These are phyloP conservation scores for Lasioglossum zephyrum DNA, from an alignment of 2,888 invertebrate genomes.

Conservation along the genomic window DNA sequence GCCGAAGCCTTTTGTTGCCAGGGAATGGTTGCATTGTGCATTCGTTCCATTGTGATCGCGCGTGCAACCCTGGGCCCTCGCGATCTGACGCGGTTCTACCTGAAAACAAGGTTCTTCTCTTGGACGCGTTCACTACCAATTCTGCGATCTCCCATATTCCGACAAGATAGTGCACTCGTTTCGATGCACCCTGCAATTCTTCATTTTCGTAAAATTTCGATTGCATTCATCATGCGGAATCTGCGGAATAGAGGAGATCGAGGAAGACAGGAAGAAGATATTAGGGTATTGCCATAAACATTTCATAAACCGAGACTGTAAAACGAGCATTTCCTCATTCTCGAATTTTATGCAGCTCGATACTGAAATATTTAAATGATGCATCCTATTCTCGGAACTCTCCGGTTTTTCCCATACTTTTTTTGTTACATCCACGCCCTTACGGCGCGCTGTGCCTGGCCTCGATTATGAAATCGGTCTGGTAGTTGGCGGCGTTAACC, in stretches of 20 bases:
- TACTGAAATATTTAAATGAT: neutral
- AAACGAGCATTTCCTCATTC: neutral
- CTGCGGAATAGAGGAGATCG: neutral
- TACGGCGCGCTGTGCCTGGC: neutral
- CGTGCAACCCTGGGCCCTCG: constrained; percentile 56
- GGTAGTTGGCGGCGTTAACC: neutral
- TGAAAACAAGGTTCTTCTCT: constrained; percentile 46
- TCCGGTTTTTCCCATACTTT: neutral
- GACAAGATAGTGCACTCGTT: neutral
- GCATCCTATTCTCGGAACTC: neutral
- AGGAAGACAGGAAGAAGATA: neutral
- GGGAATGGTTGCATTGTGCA: constrained; percentile 62
- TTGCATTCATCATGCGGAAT: no score
- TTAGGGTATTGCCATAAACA: neutral
- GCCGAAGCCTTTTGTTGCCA: constrained; percentile 55
- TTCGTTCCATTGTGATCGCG: constrained; percentile 63
- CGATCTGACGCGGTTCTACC: constrained; percentile 63
- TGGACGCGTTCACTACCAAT: neutral
- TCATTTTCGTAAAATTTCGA: neutral
- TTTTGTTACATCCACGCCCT: neutral
- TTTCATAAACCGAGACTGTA: neutral
- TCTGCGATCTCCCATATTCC: neutral
- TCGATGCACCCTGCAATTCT: neutral
- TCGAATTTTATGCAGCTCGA: neutral
- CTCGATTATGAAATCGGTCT: neutral